A percentile compares a stretch with the other conserved stretches of the same genome.
Conservation (phyloP, 2,797 vertebrate genomes). For the Echeneis naucrates region DNA sequence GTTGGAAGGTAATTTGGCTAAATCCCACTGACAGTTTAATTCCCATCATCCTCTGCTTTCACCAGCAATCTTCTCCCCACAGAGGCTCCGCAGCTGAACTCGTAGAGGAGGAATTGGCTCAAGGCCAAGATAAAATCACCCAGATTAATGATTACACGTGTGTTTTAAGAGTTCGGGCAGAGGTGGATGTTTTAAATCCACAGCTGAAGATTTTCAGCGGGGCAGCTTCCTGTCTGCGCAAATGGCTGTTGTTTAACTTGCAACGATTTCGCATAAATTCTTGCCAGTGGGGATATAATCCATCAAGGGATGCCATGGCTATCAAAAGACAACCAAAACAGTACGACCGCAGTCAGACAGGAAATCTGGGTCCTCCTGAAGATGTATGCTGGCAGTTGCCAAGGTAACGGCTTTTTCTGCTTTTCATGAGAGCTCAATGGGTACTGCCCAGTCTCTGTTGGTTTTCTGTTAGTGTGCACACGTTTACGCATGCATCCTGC, state of each 20-base stretch:
- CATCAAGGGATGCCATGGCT: conserved; percentile 68
- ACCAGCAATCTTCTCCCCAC: conserved; percentile 16
- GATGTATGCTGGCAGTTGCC: conserved; percentile 79
- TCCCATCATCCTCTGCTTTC: conserved; percentile 53
- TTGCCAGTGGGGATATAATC: conserved; percentile 68
- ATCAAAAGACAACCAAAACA: conserved; percentile 76
- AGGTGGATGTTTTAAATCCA: conserved; percentile 28
- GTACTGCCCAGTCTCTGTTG: conserved; percentile 70
- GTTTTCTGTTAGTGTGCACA: conserved; percentile 57
- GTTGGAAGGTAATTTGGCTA: conserved; percentile 31
- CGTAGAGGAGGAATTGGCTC: conserved; percentile 17
- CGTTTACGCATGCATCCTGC: conserved; percentile 29
- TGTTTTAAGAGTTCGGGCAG: conserved; percentile 16
- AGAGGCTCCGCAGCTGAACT: conserved; percentile 24
- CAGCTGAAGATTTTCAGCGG: conserved; percentile 30
- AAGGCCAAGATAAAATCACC: conserved; percentile 36
- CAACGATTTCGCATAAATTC: conserved; percentile 68
- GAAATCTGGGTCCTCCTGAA: conserved; percentile 80
- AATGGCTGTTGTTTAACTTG: conserved; percentile 56
- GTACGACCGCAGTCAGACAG: conserved; percentile 70
- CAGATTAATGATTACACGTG: conserved; percentile 33
- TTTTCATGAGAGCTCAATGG: conserved; percentile 79
- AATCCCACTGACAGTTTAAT: conserved; percentile 29
- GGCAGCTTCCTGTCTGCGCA: conserved; percentile 30
- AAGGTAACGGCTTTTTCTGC: conserved; percentile 79